phyloP scores from a whole-genome alignment of 1,140 invertebrate species.

The Bombus cullumanus region DNA sequence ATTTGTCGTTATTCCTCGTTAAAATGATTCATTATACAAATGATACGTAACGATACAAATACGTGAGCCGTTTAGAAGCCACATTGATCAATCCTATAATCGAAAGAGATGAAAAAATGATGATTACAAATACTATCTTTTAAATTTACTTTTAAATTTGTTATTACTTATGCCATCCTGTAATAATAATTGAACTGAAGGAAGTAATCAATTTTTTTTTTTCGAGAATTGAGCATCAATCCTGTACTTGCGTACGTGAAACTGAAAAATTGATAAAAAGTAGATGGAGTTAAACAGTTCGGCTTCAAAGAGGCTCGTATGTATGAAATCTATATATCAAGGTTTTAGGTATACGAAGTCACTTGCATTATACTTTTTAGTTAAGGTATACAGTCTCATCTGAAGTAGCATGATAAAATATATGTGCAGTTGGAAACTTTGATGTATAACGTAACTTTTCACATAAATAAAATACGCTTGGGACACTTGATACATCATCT shows the following conservation, averaged over 20 bases:
- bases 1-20: too few species aligned
- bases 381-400: not conserved
- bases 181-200: not conserved
- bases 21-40: too few species aligned
- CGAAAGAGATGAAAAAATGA: too few species aligned
- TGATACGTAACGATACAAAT: too few species aligned
- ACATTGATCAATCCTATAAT: too few species aligned
- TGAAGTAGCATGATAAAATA: not conserved
- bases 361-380: not conserved
- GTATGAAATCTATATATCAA: not conserved
- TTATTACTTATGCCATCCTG: not conserved
- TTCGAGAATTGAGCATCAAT: too few species aligned
- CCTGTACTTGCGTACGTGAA: too few species aligned
- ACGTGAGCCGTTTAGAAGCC: too few species aligned
- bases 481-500: not conserved
- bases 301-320: too few species aligned
- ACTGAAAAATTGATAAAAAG: too few species aligned
- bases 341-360: not conserved
- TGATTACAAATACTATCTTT: not conserved
- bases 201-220: too few species aligned
- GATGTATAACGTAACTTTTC: not conserved
- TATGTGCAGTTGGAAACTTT: not conserved
- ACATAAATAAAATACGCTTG: not conserved
- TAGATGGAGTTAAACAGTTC: too few species aligned
- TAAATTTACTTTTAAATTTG: not conserved